Conservation (phyloP, 2,888 invertebrate genomes). For the Acronicta aceris region DNA sequence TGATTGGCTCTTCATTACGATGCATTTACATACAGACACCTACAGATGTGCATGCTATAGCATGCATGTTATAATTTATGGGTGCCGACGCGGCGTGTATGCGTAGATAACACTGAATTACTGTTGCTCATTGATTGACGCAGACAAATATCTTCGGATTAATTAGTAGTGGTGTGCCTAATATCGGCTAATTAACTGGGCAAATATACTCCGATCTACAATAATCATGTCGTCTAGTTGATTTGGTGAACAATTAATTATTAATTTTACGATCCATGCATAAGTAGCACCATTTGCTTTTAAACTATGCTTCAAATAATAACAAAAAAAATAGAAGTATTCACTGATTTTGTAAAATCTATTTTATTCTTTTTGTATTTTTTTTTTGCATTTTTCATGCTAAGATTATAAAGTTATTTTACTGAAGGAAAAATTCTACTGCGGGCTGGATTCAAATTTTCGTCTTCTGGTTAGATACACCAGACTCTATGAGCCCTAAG, state of each 20-base stretch:
- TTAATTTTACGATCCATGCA: not conserved
- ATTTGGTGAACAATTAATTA: not conserved
- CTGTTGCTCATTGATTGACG: constrained; percentile 57
- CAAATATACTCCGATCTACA: constrained; percentile 36
- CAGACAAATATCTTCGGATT: constrained; percentile 58
- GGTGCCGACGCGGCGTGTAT: constrained; percentile 37
- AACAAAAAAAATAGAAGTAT: too few relatives aligned
- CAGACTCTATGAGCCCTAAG: too few relatives aligned
- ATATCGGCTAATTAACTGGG: constrained; percentile 50
- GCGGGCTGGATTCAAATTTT: too few relatives aligned
- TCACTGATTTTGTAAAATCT: too few relatives aligned
- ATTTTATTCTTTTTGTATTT: too few relatives aligned
- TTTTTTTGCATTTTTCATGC: too few relatives aligned
- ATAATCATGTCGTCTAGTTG: not conserved
- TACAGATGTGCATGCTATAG: constrained; percentile 19
- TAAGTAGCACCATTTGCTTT: too few relatives aligned
- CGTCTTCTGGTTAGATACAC: too few relatives aligned
- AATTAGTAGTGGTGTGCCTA: constrained; percentile 51
- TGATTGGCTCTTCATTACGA: constrained; percentile 49
- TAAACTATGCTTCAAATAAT: too few relatives aligned
- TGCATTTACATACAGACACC: constrained; percentile 35
- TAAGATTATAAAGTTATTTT: too few relatives aligned
- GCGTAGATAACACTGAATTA: constrained; percentile 59
- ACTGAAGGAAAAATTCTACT: too few relatives aligned
- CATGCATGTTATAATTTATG: constrained; percentile 35